phyloP scores from a whole-genome alignment of 2,797 vertebrate genomes.

The Tapirus indicus region DNA sequence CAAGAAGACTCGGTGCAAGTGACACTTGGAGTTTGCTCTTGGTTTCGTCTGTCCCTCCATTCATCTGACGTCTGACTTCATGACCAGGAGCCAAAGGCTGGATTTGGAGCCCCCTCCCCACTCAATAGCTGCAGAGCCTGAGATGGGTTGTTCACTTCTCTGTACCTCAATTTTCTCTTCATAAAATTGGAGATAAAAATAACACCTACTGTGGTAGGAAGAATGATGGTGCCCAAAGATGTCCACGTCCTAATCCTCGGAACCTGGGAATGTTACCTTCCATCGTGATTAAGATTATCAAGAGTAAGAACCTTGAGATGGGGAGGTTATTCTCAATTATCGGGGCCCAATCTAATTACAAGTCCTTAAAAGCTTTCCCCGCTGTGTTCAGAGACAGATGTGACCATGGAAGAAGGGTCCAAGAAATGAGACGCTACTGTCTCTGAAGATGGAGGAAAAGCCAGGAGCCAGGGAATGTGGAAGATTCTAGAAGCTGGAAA shows the following conservation, averaged over 20 bases:
- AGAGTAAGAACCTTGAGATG: background rate
- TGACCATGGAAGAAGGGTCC: background rate
- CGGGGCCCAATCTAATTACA: background rate
- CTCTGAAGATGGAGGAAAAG: background rate
- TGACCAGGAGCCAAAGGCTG: background rate
- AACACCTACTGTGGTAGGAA: background rate
- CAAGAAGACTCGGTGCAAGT: background rate
- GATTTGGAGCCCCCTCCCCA: background rate
- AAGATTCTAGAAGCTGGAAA: background rate
- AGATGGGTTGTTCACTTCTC: background rate
- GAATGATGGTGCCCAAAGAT: background rate
- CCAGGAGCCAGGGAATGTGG: background rate
- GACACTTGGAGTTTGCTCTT: no score
- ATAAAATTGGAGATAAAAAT: background rate
- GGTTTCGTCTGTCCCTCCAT: background rate
- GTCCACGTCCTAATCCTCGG: background rate
- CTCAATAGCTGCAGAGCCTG: background rate
- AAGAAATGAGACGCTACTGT: background rate
- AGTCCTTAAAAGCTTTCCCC: background rate
- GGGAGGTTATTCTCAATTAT: background rate
- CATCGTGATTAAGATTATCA: background rate
- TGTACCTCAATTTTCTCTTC: background rate
- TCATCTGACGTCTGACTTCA: background rate
- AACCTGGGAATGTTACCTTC: background rate
- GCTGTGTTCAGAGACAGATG: background rate